phyloP scores from a whole-genome alignment of 2,797 vertebrate genomes.

The Enteromius thamalakanensis region DNA sequence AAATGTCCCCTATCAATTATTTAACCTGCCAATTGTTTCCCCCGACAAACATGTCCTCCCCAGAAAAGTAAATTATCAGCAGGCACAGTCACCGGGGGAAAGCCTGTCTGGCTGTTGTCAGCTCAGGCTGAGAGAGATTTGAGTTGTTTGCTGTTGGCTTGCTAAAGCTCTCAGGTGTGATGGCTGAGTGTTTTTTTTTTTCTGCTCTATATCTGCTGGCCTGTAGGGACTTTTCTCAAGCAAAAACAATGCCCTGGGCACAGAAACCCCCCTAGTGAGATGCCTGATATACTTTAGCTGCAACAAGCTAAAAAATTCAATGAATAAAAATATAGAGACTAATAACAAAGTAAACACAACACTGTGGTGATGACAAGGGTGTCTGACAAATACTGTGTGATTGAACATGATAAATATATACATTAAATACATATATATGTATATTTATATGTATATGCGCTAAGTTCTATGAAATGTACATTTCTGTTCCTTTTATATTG shows the following conservation, averaged over 20 bases:
- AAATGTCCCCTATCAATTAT: conserved; percentile 86
- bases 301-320: not conserved
- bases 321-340: not conserved
- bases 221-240: conserved; percentile 68
- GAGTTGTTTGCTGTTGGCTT: conserved; percentile 56
- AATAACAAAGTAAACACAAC: not conserved
- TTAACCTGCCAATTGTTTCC: conserved; percentile 81
- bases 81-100: conserved; percentile 71
- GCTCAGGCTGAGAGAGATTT: conserved; percentile 54
- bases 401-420: not conserved
- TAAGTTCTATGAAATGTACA: not conserved
- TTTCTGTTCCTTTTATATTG: not conserved
- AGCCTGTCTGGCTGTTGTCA: conserved; percentile 70
- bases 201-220: conserved; percentile 49
- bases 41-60: conserved; percentile 73
- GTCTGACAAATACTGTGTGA: not conserved
- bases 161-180: conserved; percentile 45
- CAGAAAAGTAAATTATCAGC: conserved; percentile 76
- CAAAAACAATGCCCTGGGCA: conserved; percentile 78
- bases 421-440: too few species aligned
- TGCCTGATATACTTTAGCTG: conserved; percentile 62
- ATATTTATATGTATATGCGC: not conserved
- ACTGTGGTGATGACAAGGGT: not conserved
- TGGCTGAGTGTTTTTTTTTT: conserved; percentile 31
- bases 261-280: conserved; percentile 70